Percentiles rank a stretch among this genome's conserved stretches.
phyloP scores from a whole-genome alignment of 2,797 vertebrate genomes.

The Garrulus glandarius region DNA sequence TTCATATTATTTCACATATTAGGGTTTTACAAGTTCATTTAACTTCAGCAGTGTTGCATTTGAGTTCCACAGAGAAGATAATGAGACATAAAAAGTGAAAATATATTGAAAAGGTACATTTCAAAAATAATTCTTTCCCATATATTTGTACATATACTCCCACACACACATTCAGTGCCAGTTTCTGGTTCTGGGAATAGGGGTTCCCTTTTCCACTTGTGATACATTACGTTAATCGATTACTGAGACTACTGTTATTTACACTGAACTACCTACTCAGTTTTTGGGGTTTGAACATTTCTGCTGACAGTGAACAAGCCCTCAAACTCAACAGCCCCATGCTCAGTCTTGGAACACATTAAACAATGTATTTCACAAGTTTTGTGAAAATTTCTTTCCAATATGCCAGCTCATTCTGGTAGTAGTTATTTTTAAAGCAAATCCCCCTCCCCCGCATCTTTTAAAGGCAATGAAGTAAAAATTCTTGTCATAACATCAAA shows the following conservation, averaged over 20 bases:
- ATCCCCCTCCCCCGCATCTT: neutral
- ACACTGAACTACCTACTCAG: neutral
- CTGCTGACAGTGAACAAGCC: neutral
- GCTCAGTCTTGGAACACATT: neutral
- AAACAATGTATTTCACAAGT: neutral
- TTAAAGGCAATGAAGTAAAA: neutral
- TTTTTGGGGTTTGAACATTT: neutral
- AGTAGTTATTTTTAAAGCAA: neutral
- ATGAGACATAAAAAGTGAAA: neutral
- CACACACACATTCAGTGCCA: neutral
- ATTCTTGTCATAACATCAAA: neutral
- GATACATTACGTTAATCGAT: fast-evolving
- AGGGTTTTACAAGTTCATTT: neutral
- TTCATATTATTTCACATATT: neutral
- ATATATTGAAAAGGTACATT: neutral
- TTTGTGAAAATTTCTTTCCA: neutral
- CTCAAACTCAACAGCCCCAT: neutral
- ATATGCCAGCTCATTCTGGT: neutral
- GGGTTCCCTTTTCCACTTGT: neutral
- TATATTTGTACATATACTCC: neutral
- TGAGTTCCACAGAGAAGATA: neutral
- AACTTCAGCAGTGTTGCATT: neutral
- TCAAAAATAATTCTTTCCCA: neutral
- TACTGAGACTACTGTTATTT: neutral
- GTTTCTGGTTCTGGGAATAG: neutral